A percentile compares a stretch with the other conserved stretches of the same genome.
Evolutionary conservation across 2,888 invertebrate genomes (phyloP).

Genomic region (Parnassius orleans): DNA sequence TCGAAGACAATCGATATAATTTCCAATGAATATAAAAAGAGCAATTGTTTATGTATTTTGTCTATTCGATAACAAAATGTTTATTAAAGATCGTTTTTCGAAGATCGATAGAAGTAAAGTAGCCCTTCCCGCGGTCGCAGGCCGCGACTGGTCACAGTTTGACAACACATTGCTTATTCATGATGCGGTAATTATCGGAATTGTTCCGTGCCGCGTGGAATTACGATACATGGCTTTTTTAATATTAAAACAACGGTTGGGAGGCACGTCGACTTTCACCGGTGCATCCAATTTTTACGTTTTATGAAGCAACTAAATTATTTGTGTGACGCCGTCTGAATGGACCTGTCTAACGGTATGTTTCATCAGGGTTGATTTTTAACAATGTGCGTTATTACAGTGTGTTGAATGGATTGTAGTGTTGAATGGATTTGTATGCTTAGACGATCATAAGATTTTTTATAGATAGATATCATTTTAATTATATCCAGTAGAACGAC

Average conservation of each 20-base stretch:
- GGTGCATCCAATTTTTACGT: conserved; percentile 14
- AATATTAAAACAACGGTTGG: conserved; percentile 37
- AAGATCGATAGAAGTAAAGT: conserved; percentile 13
- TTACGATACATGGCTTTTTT: conserved; percentile 44
- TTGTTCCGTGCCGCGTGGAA: conserved; percentile 45
- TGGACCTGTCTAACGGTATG: neutral
- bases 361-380: too few species aligned
- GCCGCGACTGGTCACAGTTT: conserved; percentile 45
- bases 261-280: conserved; percentile 17
- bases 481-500: too few species aligned
- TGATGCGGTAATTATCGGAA: conserved; percentile 59
- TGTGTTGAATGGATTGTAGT: too few species aligned
- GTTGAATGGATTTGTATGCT: too few species aligned
- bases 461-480: too few species aligned
- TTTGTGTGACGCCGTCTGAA: neutral
- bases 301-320: conserved; percentile 15
- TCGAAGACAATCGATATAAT: too few species aligned
- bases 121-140: conserved; percentile 16
- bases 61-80: neutral
- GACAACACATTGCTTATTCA: conserved; percentile 65
- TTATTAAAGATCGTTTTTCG: too few species aligned
- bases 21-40: too few species aligned
- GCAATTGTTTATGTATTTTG: neutral
- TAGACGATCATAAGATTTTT: too few species aligned
- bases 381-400: too few species aligned